A percentile compares a stretch with the other conserved stretches of the same genome.
These are phyloP conservation scores for Phymanthus crucifer DNA, from an alignment of 92 coral and sea anemone genomes.

Conservation along the genomic window DNA sequence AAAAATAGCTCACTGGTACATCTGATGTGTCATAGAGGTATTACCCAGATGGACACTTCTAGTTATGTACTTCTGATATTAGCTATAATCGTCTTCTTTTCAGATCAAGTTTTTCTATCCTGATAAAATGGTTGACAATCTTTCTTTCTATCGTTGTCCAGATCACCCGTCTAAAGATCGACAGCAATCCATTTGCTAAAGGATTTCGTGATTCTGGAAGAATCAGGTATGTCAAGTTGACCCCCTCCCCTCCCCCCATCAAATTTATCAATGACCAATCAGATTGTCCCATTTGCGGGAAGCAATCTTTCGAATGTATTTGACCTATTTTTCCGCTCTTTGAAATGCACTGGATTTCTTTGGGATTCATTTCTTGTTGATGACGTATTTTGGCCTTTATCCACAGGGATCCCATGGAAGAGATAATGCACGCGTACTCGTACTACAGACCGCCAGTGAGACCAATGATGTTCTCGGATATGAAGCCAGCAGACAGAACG, in stretches of 20 bases:
- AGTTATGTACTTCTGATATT: neutral
- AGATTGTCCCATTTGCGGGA: too few relatives aligned
- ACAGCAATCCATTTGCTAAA: conserved; percentile 97
- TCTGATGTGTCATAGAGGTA: too few relatives aligned
- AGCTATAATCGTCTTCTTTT: too few relatives aligned
- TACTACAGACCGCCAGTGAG: conserved; percentile 79
- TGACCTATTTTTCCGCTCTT: too few relatives aligned
- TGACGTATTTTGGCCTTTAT: neutral
- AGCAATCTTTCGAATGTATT: too few relatives aligned
- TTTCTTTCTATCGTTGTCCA: conserved; percentile 20
- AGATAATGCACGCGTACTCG: conserved; percentile 92
- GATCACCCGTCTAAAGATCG: conserved; percentile 98
- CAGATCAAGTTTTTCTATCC: too few relatives aligned
- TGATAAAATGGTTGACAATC: neutral
- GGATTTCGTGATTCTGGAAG: conserved; percentile 98
- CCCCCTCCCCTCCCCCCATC: too few relatives aligned
- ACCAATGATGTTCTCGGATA: conserved; percentile 47
- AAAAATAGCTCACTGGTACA: too few relatives aligned
- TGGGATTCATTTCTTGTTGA: neutral
- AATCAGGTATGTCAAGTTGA: conserved; percentile 55
- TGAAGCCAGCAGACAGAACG: conserved; percentile 8
- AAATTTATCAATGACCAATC: too few relatives aligned
- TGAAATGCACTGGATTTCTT: too few relatives aligned
- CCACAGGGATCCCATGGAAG: conserved; percentile 92
- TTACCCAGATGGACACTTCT: too few relatives aligned